Percentiles rank a stretch among this genome's conserved stretches.
Evolutionary conservation across 2,888 invertebrate genomes (phyloP).

Genomic region (Hypena proboscidalis): DNA sequence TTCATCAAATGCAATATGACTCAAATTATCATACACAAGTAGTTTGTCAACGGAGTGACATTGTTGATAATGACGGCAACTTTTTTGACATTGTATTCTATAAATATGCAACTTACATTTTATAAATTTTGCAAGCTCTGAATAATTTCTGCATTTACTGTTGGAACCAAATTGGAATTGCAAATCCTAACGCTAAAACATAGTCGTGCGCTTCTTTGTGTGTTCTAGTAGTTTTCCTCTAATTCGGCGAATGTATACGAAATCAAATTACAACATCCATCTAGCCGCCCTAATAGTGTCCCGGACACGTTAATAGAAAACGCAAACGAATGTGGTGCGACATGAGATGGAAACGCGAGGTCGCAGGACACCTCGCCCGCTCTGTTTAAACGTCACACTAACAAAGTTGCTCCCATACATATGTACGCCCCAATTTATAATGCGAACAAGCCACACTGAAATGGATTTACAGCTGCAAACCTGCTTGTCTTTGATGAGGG

Average conservation of each 20-base stretch:
- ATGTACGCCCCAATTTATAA: conserved; percentile 80
- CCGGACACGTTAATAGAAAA: conserved; percentile 77
- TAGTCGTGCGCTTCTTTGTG: conserved; percentile 22
- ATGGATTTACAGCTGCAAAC: conserved; percentile 85
- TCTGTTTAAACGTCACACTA: conserved; percentile 49
- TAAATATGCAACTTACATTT: conserved; percentile 21
- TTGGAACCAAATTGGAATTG: conserved; percentile 35
- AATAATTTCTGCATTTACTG: conserved; percentile 24
- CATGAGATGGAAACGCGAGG: conserved; percentile 62
- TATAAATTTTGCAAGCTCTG: conserved; percentile 16
- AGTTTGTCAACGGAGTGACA: conserved; percentile 62
- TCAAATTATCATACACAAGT: conserved; percentile 75
- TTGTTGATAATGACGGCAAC: conserved; percentile 53
- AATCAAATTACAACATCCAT: conserved; percentile 75
- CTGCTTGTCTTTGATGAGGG: conserved; percentile 85
- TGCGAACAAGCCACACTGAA: conserved; percentile 83
- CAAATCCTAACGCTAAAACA: conserved; percentile 37
- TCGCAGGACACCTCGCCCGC: conserved; percentile 57
- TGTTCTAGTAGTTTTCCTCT: conserved; percentile 52
- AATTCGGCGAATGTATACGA: conserved; percentile 64
- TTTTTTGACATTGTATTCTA: conserved; percentile 23
- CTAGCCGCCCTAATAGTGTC: conserved; percentile 70
- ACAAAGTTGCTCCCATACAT: conserved; percentile 48
- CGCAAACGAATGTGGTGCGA: conserved; percentile 71
- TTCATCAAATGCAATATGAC: conserved; percentile 80